These are phyloP conservation scores for Ancistrus triradiatus DNA, from an alignment of 2,113 vertebrate genomes.

Conservation along the genomic window DNA sequence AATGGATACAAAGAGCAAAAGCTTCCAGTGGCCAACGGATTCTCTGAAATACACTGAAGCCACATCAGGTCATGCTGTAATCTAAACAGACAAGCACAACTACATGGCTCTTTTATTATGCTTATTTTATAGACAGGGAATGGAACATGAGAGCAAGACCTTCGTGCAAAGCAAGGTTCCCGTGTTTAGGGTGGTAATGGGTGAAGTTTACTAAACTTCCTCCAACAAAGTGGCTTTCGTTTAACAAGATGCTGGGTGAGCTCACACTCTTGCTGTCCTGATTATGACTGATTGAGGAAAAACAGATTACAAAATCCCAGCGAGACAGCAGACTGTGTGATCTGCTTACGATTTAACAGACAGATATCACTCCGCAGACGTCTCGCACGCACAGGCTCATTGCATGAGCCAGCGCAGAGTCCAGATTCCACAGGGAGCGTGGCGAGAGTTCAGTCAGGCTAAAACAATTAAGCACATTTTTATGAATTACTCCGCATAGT, in stretches of 20 bases:
- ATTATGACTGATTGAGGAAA: neutral
- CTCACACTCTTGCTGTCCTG: neutral
- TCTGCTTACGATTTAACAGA: constrained; percentile 13
- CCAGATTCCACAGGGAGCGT: neutral
- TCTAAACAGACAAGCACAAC: neutral
- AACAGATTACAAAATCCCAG: constrained; percentile 21
- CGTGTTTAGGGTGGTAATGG: constrained; percentile 1
- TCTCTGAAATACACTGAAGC: no score
- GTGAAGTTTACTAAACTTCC: constrained; percentile 9
- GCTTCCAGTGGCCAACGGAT: no score
- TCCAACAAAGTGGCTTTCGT: constrained; percentile 1
- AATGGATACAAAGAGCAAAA: no score
- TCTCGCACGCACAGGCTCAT: neutral
- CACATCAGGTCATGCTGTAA: neutral
- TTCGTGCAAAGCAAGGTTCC: neutral
- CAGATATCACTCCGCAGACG: neutral
- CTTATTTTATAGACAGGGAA: no score
- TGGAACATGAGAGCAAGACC: neutral
- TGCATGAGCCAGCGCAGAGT: neutral
- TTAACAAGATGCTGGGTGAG: neutral
- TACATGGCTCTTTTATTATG: neutral
- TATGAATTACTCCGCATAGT: neutral
- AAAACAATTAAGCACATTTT: neutral
- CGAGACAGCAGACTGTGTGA: neutral
- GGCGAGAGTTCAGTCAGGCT: neutral